These are phyloP conservation scores for Procambarus virginalis DNA, from an alignment of 1,140 invertebrate genomes.

Conservation along the genomic window DNA sequence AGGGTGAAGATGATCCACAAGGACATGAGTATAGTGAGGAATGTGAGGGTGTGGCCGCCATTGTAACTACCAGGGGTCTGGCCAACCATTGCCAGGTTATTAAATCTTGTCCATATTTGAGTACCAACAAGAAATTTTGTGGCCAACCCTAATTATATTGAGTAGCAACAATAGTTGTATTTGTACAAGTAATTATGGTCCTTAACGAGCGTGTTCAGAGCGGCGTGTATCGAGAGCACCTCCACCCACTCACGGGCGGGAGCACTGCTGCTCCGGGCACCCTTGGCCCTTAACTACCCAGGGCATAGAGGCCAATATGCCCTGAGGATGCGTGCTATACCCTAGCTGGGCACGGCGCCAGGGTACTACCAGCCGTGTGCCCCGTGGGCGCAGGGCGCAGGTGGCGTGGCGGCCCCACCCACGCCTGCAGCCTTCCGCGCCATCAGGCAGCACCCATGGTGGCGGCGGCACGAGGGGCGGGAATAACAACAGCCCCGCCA, in stretches of 20 bases:
- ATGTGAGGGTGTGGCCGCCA: background rate
- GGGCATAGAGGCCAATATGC: background rate
- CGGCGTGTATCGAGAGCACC: slow-evolving; percentile 4
- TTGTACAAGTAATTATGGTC: slow-evolving; percentile 57
- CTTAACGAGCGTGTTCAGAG: slow-evolving; percentile 6
- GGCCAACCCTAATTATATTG: slow-evolving; percentile 62
- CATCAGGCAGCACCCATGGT: slow-evolving; percentile 41
- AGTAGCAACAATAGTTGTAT: slow-evolving; percentile 45
- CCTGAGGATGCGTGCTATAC: no score
- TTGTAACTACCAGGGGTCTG: background rate
- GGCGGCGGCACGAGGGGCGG: slow-evolving; percentile 40
- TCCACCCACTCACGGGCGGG: background rate
- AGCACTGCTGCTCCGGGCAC: no score
- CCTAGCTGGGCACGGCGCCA: background rate
- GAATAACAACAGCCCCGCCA: slow-evolving; percentile 45
- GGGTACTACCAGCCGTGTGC: background rate
- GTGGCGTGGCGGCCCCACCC: slow-evolving; percentile 23
- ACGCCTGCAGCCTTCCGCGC: slow-evolving; percentile 47
- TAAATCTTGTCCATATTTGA: slow-evolving; percentile 57
- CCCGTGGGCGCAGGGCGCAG: background rate
- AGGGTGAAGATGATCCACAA: no score
- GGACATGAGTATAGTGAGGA: no score
- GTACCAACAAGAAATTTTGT: slow-evolving; percentile 50
- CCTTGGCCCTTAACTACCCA: background rate
- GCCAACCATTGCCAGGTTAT: slow-evolving; percentile 13